Evolutionary conservation across 2,888 invertebrate genomes (phyloP).

Genomic region (Polydrusus cervinus): DNA sequence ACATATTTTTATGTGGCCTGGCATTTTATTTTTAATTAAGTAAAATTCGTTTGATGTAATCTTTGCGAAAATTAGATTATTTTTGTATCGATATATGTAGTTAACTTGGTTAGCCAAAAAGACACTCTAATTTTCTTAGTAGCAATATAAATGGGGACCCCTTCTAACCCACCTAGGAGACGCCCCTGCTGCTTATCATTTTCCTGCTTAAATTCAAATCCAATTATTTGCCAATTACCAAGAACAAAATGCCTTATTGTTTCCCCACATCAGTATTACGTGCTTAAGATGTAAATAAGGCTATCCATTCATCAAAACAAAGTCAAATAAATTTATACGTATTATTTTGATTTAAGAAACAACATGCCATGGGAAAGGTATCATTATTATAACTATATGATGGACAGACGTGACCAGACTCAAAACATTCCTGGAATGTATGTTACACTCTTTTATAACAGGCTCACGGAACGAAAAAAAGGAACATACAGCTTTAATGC

Average conservation of each 20-base stretch:
- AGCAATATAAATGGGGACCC: no score
- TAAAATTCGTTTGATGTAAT: no score
- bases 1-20: no score
- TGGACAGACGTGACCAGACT: slow-evolving; percentile 64
- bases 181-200: background rate
- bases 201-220: background rate
- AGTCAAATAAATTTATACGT: slow-evolving; percentile 59
- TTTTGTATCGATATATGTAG: no score
- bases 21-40: no score
- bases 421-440: slow-evolving; percentile 63
- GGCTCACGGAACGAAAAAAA: slow-evolving; percentile 37
- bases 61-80: no score
- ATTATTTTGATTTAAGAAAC: slow-evolving; percentile 62
- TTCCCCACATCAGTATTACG: slow-evolving; percentile 41
- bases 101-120: no score
- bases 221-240: slow-evolving; percentile 30
- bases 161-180: no score
- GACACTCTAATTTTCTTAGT: no score
- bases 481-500: slow-evolving; percentile 56
- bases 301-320: slow-evolving; percentile 57
- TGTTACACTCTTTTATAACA: slow-evolving; percentile 37
- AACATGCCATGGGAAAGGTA: slow-evolving; percentile 62
- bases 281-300: slow-evolving; percentile 42
- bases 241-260: slow-evolving; percentile 32
- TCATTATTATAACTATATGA: slow-evolving; percentile 65